phyloP scores from a whole-genome alignment of 2,888 invertebrate species.

The Chrysina gloriosa region DNA sequence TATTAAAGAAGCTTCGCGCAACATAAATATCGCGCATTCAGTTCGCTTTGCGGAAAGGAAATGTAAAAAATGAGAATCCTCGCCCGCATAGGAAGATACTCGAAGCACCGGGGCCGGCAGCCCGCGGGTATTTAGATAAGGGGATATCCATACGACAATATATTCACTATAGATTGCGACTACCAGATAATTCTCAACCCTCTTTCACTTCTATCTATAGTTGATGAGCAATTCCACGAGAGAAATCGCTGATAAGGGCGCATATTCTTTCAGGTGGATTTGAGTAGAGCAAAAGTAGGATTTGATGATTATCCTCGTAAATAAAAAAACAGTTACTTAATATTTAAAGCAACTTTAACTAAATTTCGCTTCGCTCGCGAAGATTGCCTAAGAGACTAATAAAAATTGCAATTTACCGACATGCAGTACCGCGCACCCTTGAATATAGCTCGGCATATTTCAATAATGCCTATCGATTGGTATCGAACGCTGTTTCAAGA shows the following conservation, averaged over 20 bases:
- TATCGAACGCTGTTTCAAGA: not conserved
- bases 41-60: not conserved
- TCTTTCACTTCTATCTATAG: constrained; percentile 6
- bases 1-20: constrained; percentile 1
- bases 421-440: not conserved
- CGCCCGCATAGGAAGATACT: constrained; percentile 17
- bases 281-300: no score
- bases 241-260: not conserved
- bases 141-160: constrained; percentile 27
- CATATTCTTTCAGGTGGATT: not conserved
- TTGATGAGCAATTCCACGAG: constrained; percentile 16
- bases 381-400: no score
- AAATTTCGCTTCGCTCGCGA: no score
- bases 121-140: constrained; percentile 30
- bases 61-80: constrained; percentile 3
- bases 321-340: not conserved
- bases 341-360: no score
- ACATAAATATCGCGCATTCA: constrained; percentile 1
- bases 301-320: no score
- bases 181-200: constrained; percentile 14
- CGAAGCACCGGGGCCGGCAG: not conserved
- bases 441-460: not conserved
- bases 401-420: not conserved
- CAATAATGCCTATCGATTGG: constrained; percentile 2
- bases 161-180: constrained; percentile 23